Evolutionary conservation across 2,888 invertebrate species (phyloP), one percentile per base, ranked within the genome.

Genomic region (Heteropelma amictum): DNA sequence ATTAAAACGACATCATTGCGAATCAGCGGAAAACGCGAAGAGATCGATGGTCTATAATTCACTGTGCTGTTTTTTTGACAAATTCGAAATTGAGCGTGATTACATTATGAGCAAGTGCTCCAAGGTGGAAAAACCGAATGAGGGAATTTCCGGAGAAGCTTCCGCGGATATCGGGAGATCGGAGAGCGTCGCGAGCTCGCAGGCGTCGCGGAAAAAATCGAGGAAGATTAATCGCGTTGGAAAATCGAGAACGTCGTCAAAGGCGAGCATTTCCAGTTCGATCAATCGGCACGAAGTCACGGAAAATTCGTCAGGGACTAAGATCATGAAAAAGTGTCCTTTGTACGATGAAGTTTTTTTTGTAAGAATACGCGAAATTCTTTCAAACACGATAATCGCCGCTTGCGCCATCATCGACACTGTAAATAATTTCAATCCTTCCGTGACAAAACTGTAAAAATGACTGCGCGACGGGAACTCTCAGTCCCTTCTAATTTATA

Each of bases 81-180:
- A 40, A 19, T 85, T 87, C 26, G 84, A 85, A 8, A n/a, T 3
- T 0, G 84, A 84, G 38, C 80, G 79, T 5, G 70, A 82, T 12
- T 56, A 47, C 1, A 63, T 80, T 0, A 74, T 40, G 4, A 12
- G 2, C 0, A 65, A 69, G 14, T 81, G 77, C 47, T 12, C 2
- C 17, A 42, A 10, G 14, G 35, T 10, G 12, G 42, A 30, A 30
- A 54, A 53, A 0, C 33, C 12, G 0, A 49, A 8, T 7, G 40
- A 6, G 6, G 51, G 8, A 17, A 23, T 6, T 21, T 38, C n/a
- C 3, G 19, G 10, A 3, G 63, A 56, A 28, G 12, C 14, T 49
- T 70, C 40, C 10, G 54, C 17, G 5, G 64, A 68, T 26, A 12
- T 42, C 17, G 54, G 71, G 21, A 60, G 47, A 28, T 67, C 69